Evolutionary conservation across 2,113 vertebrate species (phyloP), one percentile per base, ranked within the genome.

Genomic region (Rhombomys opimus): DNA sequence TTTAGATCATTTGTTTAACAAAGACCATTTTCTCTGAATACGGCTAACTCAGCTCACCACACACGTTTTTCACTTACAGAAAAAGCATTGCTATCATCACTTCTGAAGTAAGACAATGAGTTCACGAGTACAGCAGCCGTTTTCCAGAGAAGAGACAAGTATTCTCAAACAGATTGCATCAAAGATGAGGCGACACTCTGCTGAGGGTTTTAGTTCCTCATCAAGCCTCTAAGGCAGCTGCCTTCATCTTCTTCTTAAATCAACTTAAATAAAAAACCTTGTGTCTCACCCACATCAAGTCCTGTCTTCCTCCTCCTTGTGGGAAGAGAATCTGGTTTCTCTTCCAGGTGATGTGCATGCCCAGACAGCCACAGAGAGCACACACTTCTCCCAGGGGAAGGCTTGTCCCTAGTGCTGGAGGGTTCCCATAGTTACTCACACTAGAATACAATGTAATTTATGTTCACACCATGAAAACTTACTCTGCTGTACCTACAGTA

Each of bases 221-320:
- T 65, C 68, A 80, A 25, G 14, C 50, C 5, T 89, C 32, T 13
- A 46, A 82, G 59, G 15, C 15, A 9, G 22, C 15, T 50, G 13
- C 20, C 76, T 93, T 80, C 59, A 85, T 94, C 35, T 77, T 94
- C 41, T 52, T 0, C 30, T 95, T 95, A 20, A 38, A 2, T 50
- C n/a, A 20, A 63, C 85, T 87, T 93, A 87, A 96, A 67, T 90
- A 23, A 91, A 76, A 95, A 77, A 72, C 41, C 87, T 76, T 35
- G 18, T 82, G 95, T 96, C 82, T 87, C 10, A 23, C 32, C 68
- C 27, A 70, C 89, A 84, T 87, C 25, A 80, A 89, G 41, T 72
- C 14, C 32, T n/a, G 11, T 86, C 35, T 75, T 23, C 18, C 0
- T 90, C 8, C 94, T 89, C 27, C 57, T 57, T 90, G 88, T 92